phyloP scores from a whole-genome alignment of 2,797 vertebrate species.

The Bradypodion pumilum region DNA sequence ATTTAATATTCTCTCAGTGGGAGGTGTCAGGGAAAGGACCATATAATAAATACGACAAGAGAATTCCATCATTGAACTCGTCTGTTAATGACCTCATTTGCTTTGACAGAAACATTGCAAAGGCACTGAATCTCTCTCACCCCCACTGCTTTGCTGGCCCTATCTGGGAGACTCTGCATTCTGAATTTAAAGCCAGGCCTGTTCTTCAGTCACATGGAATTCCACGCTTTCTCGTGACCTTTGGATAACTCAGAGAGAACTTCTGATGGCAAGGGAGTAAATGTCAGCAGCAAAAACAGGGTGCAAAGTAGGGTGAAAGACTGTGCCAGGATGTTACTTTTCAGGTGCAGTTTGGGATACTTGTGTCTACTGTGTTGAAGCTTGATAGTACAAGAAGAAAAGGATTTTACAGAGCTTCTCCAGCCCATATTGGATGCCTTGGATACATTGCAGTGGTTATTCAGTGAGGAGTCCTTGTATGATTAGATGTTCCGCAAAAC shows the following conservation, averaged over 20 bases:
- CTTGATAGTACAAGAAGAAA: not conserved
- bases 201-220: not conserved
- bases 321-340: not conserved
- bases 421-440: not conserved
- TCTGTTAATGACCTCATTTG: slow-evolving; percentile 82
- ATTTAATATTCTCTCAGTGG: slow-evolving; percentile 84
- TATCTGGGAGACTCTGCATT: slow-evolving; percentile 56
- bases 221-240: not conserved
- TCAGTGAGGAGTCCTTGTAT: too few species aligned
- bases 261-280: slow-evolving; percentile 15
- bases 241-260: slow-evolving; percentile 42
- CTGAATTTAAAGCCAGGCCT: slow-evolving; percentile 58
- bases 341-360: slow-evolving; percentile 5
- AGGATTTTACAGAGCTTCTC: not conserved
- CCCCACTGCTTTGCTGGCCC: slow-evolving; percentile 42
- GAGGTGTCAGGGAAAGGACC: slow-evolving; percentile 82
- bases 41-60: slow-evolving; percentile 81
- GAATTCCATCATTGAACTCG: slow-evolving; percentile 78
- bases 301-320: too few species aligned
- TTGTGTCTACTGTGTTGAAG: too few species aligned
- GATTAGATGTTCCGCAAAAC: too few species aligned
- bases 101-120: slow-evolving; percentile 78
- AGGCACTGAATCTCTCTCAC: slow-evolving; percentile 54
- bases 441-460: too few species aligned
- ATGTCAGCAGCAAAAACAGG: slow-evolving; percentile 5